Evolutionary conservation across 2,113 vertebrate genomes (phyloP).

Genomic region (Micromys minutus): DNA sequence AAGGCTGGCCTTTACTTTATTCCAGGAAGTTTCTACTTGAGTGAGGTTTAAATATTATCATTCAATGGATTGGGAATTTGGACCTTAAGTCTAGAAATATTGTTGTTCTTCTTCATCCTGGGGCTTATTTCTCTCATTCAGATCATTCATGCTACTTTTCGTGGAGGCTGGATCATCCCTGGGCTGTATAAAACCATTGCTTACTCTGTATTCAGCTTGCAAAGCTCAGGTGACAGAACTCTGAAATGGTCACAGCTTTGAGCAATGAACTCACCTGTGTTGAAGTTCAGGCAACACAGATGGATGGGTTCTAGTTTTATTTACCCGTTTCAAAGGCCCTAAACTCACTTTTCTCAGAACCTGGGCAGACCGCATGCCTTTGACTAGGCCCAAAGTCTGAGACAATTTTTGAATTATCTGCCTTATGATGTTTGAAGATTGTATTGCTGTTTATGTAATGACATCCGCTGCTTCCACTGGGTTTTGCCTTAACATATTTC

Average conservation of each 20-base stretch:
- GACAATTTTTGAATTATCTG: conserved; percentile 8
- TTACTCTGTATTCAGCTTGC: not conserved
- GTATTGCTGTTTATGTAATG: conserved; percentile 49
- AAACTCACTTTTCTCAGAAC: conserved; percentile 25
- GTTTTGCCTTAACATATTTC: conserved; percentile 49
- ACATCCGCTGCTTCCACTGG: conserved; percentile 43
- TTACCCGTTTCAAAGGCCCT: conserved; percentile 7
- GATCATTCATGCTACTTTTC: not conserved
- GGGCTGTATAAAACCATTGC: not conserved
- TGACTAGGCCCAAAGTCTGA: not conserved
- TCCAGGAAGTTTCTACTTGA: not conserved
- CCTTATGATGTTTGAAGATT: conserved; percentile 42
- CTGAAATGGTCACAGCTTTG: conserved; percentile 12
- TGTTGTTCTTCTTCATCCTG: not conserved
- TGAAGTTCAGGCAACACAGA: not conserved
- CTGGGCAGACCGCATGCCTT: not conserved
- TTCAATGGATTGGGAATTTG: not conserved
- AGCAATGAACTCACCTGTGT: not conserved
- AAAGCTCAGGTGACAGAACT: conserved; percentile 15
- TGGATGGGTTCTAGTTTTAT: conserved; percentile 12
- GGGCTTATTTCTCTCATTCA: not conserved
- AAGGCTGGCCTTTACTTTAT: not conserved
- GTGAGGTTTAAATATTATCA: conserved; percentile 16
- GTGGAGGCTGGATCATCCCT: not conserved
- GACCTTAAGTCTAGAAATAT: not conserved